phyloP scores from a whole-genome alignment of 2,113 vertebrate species.

The Empidonax traillii region DNA sequence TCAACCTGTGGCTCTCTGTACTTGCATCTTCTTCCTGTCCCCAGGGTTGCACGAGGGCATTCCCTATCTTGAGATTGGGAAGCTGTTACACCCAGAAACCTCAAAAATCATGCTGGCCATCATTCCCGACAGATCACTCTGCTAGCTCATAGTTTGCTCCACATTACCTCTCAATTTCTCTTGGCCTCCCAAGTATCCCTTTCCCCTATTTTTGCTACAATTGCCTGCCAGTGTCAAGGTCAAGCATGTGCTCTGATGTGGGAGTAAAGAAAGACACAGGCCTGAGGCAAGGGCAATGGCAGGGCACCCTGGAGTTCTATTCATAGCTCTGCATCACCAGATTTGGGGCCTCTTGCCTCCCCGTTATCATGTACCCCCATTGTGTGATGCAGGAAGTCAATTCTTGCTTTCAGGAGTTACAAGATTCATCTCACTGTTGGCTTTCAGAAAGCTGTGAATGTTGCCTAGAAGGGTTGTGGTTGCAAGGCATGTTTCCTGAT shows the following conservation, averaged over 20 bases:
- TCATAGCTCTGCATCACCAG: not conserved
- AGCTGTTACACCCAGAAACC: not conserved
- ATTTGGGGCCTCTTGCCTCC: not conserved
- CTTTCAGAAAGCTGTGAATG: not conserved
- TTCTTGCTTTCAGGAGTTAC: not conserved
- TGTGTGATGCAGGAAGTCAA: not conserved
- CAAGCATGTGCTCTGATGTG: not conserved
- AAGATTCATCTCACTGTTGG: not conserved
- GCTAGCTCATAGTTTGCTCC: not conserved
- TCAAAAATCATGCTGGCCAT: not conserved
- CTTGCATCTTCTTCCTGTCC: not conserved
- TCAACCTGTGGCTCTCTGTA: not conserved
- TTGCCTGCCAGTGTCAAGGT: not conserved
- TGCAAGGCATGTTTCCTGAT: not conserved
- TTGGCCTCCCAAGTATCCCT: not conserved
- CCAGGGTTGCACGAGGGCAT: rapidly evolving
- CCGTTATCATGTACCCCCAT: not conserved
- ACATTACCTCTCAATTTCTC: not conserved
- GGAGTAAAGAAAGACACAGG: not conserved
- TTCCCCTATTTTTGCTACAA: not conserved
- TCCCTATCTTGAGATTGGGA: not conserved
- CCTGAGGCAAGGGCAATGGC: not conserved
- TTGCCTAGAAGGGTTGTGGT: not conserved
- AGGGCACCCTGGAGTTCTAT: not conserved
- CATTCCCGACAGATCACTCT: rapidly evolving